Evolutionary conservation across 2,888 invertebrate species (phyloP), one percentile per base, ranked within the genome.

Genomic region (Drosophila ustulata): DNA sequence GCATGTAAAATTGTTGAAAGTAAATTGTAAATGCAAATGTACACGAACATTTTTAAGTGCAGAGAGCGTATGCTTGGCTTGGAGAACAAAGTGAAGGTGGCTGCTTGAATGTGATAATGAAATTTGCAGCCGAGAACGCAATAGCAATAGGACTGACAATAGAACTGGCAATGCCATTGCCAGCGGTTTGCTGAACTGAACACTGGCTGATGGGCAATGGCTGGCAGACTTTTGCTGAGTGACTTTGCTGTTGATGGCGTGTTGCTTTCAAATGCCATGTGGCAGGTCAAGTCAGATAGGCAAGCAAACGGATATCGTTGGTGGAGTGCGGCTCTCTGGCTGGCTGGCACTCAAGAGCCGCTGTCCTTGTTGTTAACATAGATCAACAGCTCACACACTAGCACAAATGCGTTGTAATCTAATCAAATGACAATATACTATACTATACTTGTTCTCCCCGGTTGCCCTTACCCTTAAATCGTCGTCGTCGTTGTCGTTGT

Each of bases 351-450:
- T 61, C 57, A 45, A 62, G 75, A 61, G 62, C 28, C 65, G 57
- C 32, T 63, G 47, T 75, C 65, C 79, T 64, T 61, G 64, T 69
- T 63, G 69, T 68, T 50, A 37, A 37, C 37, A 37, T 37, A 68
- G 75, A 78, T 78, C 78, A 74, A 74, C 78, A 68, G 59, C 56
- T 59, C 43, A 43, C 55, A 32, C 23, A 56, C 56, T 45, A 41
- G 43, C 34, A 58, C 30, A 45, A 51, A 56, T 71, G 49, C 39
- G 62, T 57, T 82, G 72, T 78, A 80, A 81, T 82, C 84, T 69
- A 83, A 87, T 82, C 70, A 82, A 83, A 80, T 75, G 70, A 66
- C 86, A 80, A 82, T 79, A 59, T 71, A 78, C 52, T 61, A 59
- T 71, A 78, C 52, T 61, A 45, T 26, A 28, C 18, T 71, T 45